Evolutionary conservation across 1,140 invertebrate genomes (phyloP), one percentile per base, ranked within the genome.

Genomic region (Drosophila mayri): DNA sequence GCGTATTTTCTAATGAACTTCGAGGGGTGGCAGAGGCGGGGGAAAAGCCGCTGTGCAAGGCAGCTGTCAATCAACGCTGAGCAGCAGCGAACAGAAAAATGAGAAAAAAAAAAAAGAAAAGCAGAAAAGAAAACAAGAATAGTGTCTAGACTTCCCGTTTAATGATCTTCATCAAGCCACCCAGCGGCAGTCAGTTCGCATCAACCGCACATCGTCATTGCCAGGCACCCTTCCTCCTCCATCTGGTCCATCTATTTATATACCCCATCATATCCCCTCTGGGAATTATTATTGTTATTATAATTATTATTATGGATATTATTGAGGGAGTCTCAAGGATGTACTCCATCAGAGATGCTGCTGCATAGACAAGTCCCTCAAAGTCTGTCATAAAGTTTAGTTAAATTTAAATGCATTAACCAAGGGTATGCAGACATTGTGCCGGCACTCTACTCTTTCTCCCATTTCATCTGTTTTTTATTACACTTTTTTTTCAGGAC

Each of bases 101-200:
- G n/a, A n/a, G n/a, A n/a, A n/a, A n/a, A 7, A 2, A 18, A 9
- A 35, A 4, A 54, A 35, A 35, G 9, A 32, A 32, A 50, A 22
- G 20, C 20, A 38, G 14, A 38, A 55, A 55, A 6, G 20, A 38
- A 22, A 38, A 55, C 22, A 55, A 55, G 32, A 55, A 55, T 55
- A 38, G 52, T 55, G 52, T 55, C 52, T 55, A 55, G 52, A 55
- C 52, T 55, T 55, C 52, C 52, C 52, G 52, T 55, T 55, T 55
- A 55, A 55, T 55, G 52, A 55, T 55, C 52, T 55, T 55, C 52
- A 55, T 55, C 52, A 55, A 55, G 52, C 52, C 52, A 55, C 52
- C 52, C 52, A 55, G 37, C 35, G 37, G 52, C 52, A 38, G 52
- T 55, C 52, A 37, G 50, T 54, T 22, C 50, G 50, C 50, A 54